A percentile compares a stretch with the other conserved stretches of the same genome.
Conservation (phyloP, 2,888 invertebrate species). For the Ophioninae sp. region DNA sequence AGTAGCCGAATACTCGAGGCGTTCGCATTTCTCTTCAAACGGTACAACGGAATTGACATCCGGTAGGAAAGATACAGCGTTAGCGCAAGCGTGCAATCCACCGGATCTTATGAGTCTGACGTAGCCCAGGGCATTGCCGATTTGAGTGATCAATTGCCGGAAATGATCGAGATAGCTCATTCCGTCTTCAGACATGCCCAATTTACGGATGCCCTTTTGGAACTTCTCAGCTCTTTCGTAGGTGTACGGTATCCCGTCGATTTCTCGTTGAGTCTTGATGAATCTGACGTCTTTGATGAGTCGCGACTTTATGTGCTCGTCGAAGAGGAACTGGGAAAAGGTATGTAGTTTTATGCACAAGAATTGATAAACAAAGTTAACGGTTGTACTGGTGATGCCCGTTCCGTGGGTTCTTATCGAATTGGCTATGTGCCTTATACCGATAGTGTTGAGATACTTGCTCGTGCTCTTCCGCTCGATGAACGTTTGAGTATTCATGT, state of each 20-base stretch:
- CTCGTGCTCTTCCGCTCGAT: constrained; percentile 95
- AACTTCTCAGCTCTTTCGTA: constrained; percentile 97
- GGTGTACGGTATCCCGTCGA: constrained; percentile 87
- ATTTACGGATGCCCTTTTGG: constrained; percentile 93
- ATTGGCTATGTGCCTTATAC: constrained; percentile 97
- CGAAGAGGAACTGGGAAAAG: constrained; percentile 98
- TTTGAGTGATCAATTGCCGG: constrained; percentile 94
- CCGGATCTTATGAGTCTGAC: constrained; percentile 97
- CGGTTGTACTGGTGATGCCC: constrained; percentile 97
- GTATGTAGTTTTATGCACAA: constrained; percentile 95
- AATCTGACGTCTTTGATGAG: constrained; percentile 93
- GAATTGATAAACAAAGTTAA: constrained; percentile 96
- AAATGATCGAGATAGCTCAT: constrained; percentile 96
- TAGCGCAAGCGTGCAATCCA: constrained; percentile 94
- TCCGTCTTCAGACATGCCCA: constrained; percentile 91
- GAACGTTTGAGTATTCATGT: constrained; percentile 97
- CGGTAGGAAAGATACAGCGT: constrained; percentile 94
- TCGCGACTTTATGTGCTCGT: constrained; percentile 98
- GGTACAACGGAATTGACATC: constrained; percentile 85
- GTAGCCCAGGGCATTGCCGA: constrained; percentile 97
- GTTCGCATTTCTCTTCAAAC: constrained; percentile 85
- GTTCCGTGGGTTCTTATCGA: constrained; percentile 98
- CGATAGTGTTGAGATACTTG: constrained; percentile 97
- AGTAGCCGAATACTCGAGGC: constrained; percentile 84
- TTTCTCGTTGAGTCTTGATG: constrained; percentile 86